Evolutionary conservation across 2,888 invertebrate species (phyloP).

Genomic region (Drosophila neonasuta): DNA sequence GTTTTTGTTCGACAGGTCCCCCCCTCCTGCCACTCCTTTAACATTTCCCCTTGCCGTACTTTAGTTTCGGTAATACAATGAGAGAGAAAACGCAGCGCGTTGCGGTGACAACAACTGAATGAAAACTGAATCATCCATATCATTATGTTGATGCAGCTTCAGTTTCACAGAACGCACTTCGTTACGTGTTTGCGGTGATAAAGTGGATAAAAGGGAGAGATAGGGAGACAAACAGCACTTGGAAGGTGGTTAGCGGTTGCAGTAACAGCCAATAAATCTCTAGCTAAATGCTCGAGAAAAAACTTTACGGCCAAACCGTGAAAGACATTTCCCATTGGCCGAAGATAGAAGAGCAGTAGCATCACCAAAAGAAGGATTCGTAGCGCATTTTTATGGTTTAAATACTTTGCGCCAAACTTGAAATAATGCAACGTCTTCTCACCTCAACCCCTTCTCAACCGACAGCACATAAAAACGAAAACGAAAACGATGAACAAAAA

Average conservation of each 20-base stretch:
- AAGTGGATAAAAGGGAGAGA: conserved; percentile 27
- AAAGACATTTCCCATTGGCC: conserved; percentile 56
- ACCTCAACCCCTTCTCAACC: conserved; percentile 1
- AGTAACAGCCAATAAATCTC: conserved; percentile 68
- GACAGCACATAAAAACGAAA: conserved; percentile 50
- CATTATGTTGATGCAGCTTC: conserved; percentile 51
- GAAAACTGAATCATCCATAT: conserved; percentile 62
- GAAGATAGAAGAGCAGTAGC: conserved; percentile 38
- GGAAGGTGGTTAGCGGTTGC: conserved; percentile 26
- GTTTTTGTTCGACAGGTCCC: conserved; percentile 12
- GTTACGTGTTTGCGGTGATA: conserved; percentile 63
- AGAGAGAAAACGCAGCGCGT: conserved; percentile 32
- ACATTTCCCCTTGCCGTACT: conserved; percentile 1
- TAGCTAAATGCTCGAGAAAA: conserved; percentile 57
- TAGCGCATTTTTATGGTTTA: conserved; percentile 64
- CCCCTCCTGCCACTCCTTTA: too few relatives aligned
- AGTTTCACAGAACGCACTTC: conserved; percentile 23
- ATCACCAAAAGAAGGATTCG: conserved; percentile 24
- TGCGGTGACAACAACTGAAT: conserved; percentile 60
- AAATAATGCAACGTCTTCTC: conserved; percentile 58
- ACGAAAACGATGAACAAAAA: neutral
- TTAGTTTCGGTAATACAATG: conserved; percentile 54
- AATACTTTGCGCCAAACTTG: conserved; percentile 66
- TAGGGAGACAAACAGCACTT: neutral
- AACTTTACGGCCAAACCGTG: conserved; percentile 61